phyloP scores from a whole-genome alignment of 2,888 invertebrate genomes.

The Metacarcinus magister region DNA sequence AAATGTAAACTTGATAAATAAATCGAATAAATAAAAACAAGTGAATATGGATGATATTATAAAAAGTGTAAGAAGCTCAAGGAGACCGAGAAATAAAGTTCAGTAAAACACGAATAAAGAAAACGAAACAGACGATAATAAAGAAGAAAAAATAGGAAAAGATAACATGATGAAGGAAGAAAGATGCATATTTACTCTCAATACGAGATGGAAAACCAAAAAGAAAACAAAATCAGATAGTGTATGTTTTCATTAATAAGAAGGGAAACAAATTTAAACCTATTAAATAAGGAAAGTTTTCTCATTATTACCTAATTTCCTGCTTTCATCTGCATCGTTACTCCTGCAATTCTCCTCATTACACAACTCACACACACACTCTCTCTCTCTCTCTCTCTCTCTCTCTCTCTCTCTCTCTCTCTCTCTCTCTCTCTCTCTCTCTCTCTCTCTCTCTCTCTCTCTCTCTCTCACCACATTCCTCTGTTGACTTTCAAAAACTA shows the following conservation, averaged over 20 bases:
- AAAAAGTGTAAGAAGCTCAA: too few species aligned
- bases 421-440: constrained; percentile 37
- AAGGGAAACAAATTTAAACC: background rate
- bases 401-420: constrained; percentile 51
- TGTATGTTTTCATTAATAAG: background rate
- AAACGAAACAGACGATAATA: constrained; percentile 13
- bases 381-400: constrained; percentile 40
- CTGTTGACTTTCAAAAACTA: background rate
- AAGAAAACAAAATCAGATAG: background rate
- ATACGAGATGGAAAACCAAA: background rate
- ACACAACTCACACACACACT: background rate
- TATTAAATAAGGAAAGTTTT: background rate
- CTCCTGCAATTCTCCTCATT: background rate
- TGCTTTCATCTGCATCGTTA: background rate
- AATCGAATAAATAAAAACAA: too few species aligned
- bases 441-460: constrained; percentile 56
- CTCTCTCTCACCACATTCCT: background rate
- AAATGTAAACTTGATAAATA: too few species aligned
- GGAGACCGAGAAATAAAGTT: background rate
- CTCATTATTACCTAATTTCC: background rate
- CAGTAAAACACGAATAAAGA: background rate
- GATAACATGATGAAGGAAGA: background rate
- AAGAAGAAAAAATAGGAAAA: constrained; percentile 9
- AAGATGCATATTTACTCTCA: background rate
- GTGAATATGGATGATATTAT: too few species aligned